Evolutionary conservation across 2,888 invertebrate species (phyloP).

Genomic region (Cantharis rustica): DNA sequence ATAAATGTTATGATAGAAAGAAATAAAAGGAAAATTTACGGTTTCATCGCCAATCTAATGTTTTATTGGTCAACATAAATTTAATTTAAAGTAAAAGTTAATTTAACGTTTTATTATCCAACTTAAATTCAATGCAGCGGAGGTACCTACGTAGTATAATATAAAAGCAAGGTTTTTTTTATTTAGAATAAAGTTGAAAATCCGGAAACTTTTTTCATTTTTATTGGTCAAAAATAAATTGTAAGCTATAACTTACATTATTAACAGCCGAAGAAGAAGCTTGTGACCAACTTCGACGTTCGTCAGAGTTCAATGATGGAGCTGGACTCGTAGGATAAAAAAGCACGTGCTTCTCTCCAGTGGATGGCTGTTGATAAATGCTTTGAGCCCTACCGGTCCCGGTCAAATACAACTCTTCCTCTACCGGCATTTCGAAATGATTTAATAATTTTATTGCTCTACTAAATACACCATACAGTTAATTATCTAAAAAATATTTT

Average conservation of each 20-base stretch:
- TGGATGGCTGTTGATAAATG: constrained; percentile 54
- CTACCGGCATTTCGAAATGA: constrained; percentile 46
- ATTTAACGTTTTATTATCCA: background rate
- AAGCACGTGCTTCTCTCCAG: constrained; percentile 57
- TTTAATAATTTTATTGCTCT: constrained; percentile 14
- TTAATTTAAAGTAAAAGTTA: constrained; percentile 1
- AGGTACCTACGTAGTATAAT: background rate
- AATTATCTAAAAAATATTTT: background rate
- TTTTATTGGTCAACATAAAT: background rate
- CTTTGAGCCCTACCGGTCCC: constrained; percentile 53
- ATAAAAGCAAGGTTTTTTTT: background rate
- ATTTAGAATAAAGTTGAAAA: background rate
- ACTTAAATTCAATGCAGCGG: background rate
- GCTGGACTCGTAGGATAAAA: constrained; percentile 56
- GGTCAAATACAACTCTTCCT: constrained; percentile 51
- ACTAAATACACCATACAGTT: constrained; percentile 9
- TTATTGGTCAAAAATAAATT: background rate
- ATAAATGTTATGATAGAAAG: background rate
- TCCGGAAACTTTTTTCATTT: constrained; percentile 14
- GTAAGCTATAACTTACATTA: constrained; percentile 40
- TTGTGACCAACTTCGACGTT: constrained; percentile 51
- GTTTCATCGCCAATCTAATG: background rate
- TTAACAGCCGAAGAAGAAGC: constrained; percentile 45
- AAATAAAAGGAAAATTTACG: background rate
- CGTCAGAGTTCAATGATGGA: constrained; percentile 51